These are phyloP conservation scores for Lepisosteus oculatus DNA, from an alignment of 2,113 vertebrate genomes.

Conservation along the genomic window DNA sequence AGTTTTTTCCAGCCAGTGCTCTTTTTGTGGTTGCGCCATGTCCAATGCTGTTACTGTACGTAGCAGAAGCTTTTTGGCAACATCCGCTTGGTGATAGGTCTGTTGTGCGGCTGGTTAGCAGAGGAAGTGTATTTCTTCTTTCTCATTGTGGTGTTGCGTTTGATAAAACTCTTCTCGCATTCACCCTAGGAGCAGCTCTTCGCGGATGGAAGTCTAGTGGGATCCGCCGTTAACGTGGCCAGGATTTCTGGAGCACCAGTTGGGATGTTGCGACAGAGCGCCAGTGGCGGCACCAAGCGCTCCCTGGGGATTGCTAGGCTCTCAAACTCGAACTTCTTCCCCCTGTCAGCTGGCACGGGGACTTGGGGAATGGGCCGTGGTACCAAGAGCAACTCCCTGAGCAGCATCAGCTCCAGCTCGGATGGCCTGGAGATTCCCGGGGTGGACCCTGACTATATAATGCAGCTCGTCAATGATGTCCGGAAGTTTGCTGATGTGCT, in stretches of 20 bases:
- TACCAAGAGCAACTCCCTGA: slow-evolving; percentile 69
- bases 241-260: slow-evolving; percentile 45
- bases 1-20: too few relatives aligned
- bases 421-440: slow-evolving; percentile 64
- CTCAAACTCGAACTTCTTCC: slow-evolving; percentile 64
- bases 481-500: slow-evolving; percentile 89
- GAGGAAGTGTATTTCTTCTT: slow-evolving; percentile 12
- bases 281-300: slow-evolving; percentile 69
- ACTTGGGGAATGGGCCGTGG: slow-evolving; percentile 77
- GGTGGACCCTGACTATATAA: slow-evolving; percentile 87
- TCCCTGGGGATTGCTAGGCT: slow-evolving; percentile 68
- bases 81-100: background rate
- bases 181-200: slow-evolving; percentile 16
- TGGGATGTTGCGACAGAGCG: slow-evolving; percentile 85
- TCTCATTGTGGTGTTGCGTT: slow-evolving; percentile 31
- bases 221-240: slow-evolving; percentile 44
- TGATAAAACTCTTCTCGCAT: background rate
- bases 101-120: too few relatives aligned
- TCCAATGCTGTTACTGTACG: background rate
- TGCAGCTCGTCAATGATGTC: slow-evolving; percentile 90
- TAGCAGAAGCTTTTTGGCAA: background rate
- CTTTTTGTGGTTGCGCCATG: background rate
- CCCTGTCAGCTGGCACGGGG: slow-evolving; percentile 59
- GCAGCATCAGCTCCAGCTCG: slow-evolving; percentile 64
- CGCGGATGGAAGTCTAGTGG: slow-evolving; percentile 43